Percentiles rank a stretch among this genome's conserved stretches.
phyloP scores from a whole-genome alignment of 2,797 vertebrate species.

The Cyprinella venusta region DNA sequence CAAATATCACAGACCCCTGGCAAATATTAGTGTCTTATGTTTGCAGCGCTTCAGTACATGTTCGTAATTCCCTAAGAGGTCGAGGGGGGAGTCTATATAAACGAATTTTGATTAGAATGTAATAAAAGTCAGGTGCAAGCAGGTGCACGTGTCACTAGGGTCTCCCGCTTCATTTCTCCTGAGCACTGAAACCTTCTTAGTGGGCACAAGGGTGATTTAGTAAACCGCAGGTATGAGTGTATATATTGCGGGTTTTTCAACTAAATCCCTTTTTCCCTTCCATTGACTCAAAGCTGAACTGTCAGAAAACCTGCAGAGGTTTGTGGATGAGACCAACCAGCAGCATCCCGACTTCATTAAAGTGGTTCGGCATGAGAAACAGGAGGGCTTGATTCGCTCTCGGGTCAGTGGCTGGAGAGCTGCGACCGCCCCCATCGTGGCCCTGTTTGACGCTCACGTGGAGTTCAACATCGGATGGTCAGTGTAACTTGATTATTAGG shows the following conservation, averaged over 20 bases:
- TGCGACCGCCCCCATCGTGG: conserved; percentile 91
- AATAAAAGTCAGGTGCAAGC: conserved; percentile 22
- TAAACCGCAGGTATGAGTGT: conserved; percentile 16
- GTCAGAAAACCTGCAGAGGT: conserved; percentile 88
- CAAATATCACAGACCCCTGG: conserved; percentile 21
- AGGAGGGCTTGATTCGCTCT: conserved; percentile 95
- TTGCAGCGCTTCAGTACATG: not conserved
- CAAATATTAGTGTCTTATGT: conserved; percentile 46
- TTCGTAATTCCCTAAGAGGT: conserved; percentile 21
- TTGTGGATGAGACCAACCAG: conserved; percentile 88
- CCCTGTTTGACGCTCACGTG: conserved; percentile 96
- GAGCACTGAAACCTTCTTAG: not conserved
- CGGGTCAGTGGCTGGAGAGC: conserved; percentile 95
- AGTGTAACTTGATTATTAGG: conserved; percentile 50
- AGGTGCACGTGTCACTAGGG: not conserved
- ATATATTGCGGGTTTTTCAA: not conserved
- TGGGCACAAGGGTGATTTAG: conserved; percentile 14
- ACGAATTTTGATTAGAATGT: conserved; percentile 24
- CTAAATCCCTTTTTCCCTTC: not conserved
- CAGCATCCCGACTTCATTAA: conserved; percentile 91
- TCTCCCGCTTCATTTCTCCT: conserved; percentile 8
- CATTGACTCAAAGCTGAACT: conserved; percentile 84
- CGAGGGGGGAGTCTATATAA: conserved; percentile 5
- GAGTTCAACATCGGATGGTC: conserved; percentile 96
- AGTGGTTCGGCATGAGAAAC: conserved; percentile 88